Evolutionary conservation across 2,888 invertebrate species (phyloP).

Genomic region (Epirrhoe alternata): DNA sequence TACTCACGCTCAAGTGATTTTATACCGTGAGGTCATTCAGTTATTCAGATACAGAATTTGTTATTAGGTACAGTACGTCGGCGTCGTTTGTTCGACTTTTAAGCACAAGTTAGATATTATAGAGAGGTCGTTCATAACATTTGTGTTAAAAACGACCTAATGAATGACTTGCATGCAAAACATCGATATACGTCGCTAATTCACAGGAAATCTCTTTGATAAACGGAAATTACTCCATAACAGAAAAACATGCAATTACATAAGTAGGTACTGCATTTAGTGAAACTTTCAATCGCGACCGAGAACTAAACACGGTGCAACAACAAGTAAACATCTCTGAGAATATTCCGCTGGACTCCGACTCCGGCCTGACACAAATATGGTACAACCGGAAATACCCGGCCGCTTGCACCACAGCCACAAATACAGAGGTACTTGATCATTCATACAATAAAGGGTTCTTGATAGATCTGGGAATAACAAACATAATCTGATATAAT

Average conservation of each 20-base stretch:
- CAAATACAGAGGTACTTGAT: slow-evolving; percentile 44
- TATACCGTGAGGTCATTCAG: slow-evolving; percentile 58
- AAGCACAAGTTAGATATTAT: neutral
- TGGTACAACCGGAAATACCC: slow-evolving; percentile 68
- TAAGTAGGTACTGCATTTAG: neutral
- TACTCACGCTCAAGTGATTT: slow-evolving; percentile 56
- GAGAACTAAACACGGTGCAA: slow-evolving; percentile 71
- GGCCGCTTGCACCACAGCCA: slow-evolving; percentile 55
- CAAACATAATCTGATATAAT: too few relatives aligned
- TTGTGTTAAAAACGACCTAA: neutral
- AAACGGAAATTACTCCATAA: neutral
- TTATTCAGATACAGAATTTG: slow-evolving; percentile 9
- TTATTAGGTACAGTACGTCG: neutral
- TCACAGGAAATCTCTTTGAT: neutral
- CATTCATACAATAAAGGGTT: slow-evolving; percentile 20
- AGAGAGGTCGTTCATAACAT: neutral
- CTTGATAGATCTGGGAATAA: slow-evolving; percentile 6
- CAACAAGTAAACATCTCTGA: slow-evolving; percentile 62
- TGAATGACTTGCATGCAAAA: neutral
- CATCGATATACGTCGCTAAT: neutral
- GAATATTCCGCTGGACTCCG: slow-evolving; percentile 78
- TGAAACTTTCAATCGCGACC: neutral
- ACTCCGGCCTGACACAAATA: slow-evolving; percentile 64
- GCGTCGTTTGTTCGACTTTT: neutral
- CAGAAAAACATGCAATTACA: neutral